These are phyloP conservation scores for Phengaris alcon DNA, from an alignment of 2,888 invertebrate species.

Conservation along the genomic window DNA sequence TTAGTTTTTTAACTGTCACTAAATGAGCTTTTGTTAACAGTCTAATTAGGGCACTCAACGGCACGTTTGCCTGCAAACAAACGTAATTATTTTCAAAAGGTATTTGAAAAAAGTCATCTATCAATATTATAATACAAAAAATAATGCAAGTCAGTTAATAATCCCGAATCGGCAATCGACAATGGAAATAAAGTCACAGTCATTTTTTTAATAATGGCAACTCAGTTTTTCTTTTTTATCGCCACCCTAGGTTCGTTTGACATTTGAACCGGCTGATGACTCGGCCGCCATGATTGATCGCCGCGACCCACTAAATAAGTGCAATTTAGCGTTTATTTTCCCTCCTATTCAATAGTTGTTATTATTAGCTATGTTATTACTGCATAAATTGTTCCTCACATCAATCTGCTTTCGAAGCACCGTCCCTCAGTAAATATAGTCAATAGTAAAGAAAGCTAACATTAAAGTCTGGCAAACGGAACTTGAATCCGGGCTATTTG, in stretches of 20 bases:
- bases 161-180: conserved; percentile 78
- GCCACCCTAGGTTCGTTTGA: conserved; percentile 78
- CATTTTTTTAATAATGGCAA: conserved; percentile 79
- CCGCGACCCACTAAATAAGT: conserved; percentile 74
- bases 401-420: conserved; percentile 35
- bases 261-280: conserved; percentile 79
- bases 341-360: conserved; percentile 65
- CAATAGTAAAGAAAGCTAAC: background rate
- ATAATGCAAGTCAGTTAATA: conserved; percentile 80
- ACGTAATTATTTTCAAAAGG: conserved; percentile 64
- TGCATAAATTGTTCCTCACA: conserved; percentile 38
- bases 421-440: conserved; percentile 30
- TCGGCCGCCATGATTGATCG: conserved; percentile 76
- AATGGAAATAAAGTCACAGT: conserved; percentile 79
- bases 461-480: too few relatives aligned
- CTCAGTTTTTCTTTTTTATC: conserved; percentile 72
- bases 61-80: conserved; percentile 44
- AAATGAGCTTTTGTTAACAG: background rate
- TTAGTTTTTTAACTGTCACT: background rate
- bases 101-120: conserved; percentile 75
- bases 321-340: conserved; percentile 76
- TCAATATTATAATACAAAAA: conserved; percentile 79
- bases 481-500: too few relatives aligned
- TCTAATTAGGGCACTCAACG: conserved; percentile 14
- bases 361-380: conserved; percentile 49